Evolutionary conservation across 1,140 invertebrate genomes (phyloP), one percentile per base, ranked within the genome.

Genomic region (Heliothis virescens): DNA sequence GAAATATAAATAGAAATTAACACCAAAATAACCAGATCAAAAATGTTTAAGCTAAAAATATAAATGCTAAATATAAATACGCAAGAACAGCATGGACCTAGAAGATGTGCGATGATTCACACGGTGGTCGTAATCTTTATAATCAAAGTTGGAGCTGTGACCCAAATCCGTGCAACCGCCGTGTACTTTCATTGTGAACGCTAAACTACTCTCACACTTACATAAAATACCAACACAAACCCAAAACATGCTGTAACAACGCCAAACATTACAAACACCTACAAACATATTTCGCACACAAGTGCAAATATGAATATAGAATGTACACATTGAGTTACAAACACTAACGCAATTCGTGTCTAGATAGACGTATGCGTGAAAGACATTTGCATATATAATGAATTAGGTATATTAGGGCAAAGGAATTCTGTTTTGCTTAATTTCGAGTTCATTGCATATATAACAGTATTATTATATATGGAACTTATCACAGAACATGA

Each of bases 151-250:
- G 86, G 90, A 81, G 84, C 91, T 92, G 87, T 92, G 92, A 94
- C 92, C 92, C 87, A 94, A 94, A 94, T 94, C 90, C 89, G 82
- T 86, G 91, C 91, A 92, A 93, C 90, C 85, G 87, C 83, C 87
- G 82, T 90, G 91, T 94, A 94, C 91, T 92, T 93, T 94, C 91
- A 93, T 94, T 94, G 91, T 94, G 89, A 92, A 91, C 88, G 90
- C 88, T 90, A 84, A 87, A 90, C 83, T 85, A 90, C 85, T 86
- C 87, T 80, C 79, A 84, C 80, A 84, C 86, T 85, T 26, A 79
- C 69, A 82, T 50, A 83, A 48, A 78, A 57, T 48, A 83, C 76
- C 63, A 82, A 67, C 79, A 85, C 72, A 59, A 83, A 62, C 77
- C 76, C 29, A 78, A 77, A 78, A 80, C 60, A 79, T 57, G 71